A percentile compares a stretch with the other conserved stretches of the same genome.
These are phyloP conservation scores for Conopomorpha cramerella DNA, from an alignment of 1,140 invertebrate species.

Conservation along the genomic window DNA sequence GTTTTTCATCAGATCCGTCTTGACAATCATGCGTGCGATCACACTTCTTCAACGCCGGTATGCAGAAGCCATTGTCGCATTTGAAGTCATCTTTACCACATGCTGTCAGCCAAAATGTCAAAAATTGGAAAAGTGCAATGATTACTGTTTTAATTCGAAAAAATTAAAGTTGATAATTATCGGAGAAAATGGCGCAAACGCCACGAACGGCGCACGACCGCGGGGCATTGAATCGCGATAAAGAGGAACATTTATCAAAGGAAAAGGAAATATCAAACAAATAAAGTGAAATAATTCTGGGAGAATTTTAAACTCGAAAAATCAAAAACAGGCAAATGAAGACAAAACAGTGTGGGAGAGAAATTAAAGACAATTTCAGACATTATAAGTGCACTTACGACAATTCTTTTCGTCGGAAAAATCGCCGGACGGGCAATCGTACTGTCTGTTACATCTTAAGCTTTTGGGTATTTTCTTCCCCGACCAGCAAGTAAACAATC, in stretches of 20 bases:
- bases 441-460: conserved; percentile 68
- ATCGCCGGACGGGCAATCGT: conserved; percentile 68
- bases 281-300: conserved; percentile 1
- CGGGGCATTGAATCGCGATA: no score
- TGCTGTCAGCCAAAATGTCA: conserved; percentile 44
- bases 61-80: conserved; percentile 71
- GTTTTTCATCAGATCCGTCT: conserved; percentile 79
- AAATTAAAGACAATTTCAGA: not conserved
- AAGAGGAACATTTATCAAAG: conserved; percentile 4
- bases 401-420: conserved; percentile 74
- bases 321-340: not conserved
- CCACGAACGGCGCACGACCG: no score
- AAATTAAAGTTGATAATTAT: no score
- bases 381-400: conserved; percentile 62
- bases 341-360: not conserved
- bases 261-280: conserved; percentile 6
- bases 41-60: conserved; percentile 72
- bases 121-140: no score
- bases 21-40: conserved; percentile 74
- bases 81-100: conserved; percentile 60
- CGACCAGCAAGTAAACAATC: conserved; percentile 72
- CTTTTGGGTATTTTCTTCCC: conserved; percentile 67
- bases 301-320: no score
- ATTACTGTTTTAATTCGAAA: no score
- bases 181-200: no score